Base-by-base conservation (phyloP, 2,797 vertebrate species). In the Halcyon leucocephala region DNA sequence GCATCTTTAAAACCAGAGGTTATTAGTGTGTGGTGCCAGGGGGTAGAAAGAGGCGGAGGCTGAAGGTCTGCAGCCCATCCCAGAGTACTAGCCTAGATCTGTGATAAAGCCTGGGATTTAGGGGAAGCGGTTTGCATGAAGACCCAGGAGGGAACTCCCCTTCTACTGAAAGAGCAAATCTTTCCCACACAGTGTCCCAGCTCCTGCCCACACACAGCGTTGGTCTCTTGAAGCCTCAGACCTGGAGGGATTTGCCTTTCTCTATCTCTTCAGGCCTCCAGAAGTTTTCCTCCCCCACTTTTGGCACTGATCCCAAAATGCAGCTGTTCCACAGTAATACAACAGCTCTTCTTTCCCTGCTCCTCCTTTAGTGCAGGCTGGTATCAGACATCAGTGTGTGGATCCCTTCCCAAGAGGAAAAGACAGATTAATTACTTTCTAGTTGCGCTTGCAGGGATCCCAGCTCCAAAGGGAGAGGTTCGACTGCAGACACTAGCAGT, bases 261-360 rank as follows among this genome's bases (percentile, higher is more conserved):
- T 82, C 49, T 91, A 61, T 92, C 91, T 96, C 86, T 92, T 82
- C 64, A 73, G 73, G 74, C 79, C 80, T 96, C 48, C 82, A 87
- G 74, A 94, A 97, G 72, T 46, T 94, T 92, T 95, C 89, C 91
- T 94, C 95, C 95, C 86, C 91, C 84, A 78, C 74, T 91, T 87
- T 64, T 96, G 96, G 95, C 95, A 89, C 64, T 5, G 55, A 66
- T 91, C 81, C 95, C 15, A 1, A 96, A 73, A 84, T 65, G 92
- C 93, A 94, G 95, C 96, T 97, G 90, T 85, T 93, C 48, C 60
- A 49, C 70, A 44, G 55, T 17, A 90, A 90, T 29, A 49, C 86
- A 90, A 44, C 28, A 74, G 52, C 78, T 93, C 60, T 41, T 95
- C 55, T 89, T 84, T 70, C 81, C 24, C 66, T 64, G 48, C 78